Conservation (phyloP, 2,113 vertebrate species). For the Pluvianellus socialis region DNA sequence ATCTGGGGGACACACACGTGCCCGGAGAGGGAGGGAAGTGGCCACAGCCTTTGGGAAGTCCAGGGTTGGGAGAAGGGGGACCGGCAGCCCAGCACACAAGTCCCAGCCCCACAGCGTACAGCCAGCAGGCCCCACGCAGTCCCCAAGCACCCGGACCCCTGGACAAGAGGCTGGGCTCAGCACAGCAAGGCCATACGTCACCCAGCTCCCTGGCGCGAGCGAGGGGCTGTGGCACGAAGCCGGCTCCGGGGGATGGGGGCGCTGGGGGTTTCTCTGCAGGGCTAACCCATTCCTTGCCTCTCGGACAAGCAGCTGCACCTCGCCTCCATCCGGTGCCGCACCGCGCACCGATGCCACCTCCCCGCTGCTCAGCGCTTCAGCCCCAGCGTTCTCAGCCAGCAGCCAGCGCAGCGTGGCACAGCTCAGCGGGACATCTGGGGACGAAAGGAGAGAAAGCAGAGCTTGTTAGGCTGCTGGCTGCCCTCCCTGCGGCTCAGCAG, state of each 20-base stretch:
- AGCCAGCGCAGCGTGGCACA: conserved; percentile 84
- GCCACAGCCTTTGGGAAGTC: neutral
- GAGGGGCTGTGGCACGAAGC: neutral
- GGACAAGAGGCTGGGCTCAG: too few relatives aligned
- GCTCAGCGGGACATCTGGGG: conserved; percentile 62
- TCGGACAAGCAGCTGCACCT: conserved; percentile 76
- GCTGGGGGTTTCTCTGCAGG: neutral
- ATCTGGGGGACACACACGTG: too few relatives aligned
- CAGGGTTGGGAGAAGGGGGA: neutral
- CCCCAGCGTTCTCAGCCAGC: conserved; percentile 69
- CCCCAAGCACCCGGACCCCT: accelerated
- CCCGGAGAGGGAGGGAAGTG: neutral
- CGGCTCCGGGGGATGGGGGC: neutral
- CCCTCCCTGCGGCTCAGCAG: neutral
- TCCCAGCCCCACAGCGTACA: neutral
- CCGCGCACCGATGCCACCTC: conserved; percentile 66
- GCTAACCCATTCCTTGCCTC: conserved; percentile 78
- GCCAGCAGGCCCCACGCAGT: neutral
- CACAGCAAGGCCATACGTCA: accelerated
- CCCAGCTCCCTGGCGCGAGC: neutral
- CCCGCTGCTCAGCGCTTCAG: neutral
- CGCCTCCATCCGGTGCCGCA: conserved; percentile 72
- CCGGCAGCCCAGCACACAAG: neutral
- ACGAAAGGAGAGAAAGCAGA: neutral
- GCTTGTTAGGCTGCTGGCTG: accelerated